Percentiles rank a stretch among this genome's conserved stretches.
Conservation (phyloP, 2,888 invertebrate genomes). For the Melangyna quadrimaculata region DNA sequence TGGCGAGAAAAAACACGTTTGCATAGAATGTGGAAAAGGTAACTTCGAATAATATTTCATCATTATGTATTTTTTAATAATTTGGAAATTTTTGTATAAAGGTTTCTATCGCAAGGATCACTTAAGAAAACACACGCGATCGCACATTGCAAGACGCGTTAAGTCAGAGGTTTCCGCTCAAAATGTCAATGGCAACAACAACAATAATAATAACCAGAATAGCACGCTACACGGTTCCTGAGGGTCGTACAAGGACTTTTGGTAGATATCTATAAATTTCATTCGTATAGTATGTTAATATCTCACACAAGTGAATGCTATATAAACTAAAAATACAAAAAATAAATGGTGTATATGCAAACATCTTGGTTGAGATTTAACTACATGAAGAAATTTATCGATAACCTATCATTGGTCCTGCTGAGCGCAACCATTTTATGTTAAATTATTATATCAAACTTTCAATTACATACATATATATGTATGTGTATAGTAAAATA, state of each 20-base stretch:
- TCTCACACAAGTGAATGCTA: constrained; percentile 8
- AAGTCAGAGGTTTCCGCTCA: constrained; percentile 92
- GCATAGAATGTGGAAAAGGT: constrained; percentile 94
- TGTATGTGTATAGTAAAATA: constrained; percentile 35
- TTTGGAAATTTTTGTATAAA: constrained; percentile 2
- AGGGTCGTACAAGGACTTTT: constrained; percentile 82
- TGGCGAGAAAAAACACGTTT: constrained; percentile 92
- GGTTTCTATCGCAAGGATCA: constrained; percentile 94
- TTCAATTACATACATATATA: constrained; percentile 65
- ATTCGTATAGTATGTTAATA: constrained; percentile 27
- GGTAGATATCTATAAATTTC: constrained; percentile 80
- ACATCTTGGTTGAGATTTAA: constrained; percentile 39
- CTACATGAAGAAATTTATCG: constrained; percentile 75
- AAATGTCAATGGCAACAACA: constrained; percentile 78
- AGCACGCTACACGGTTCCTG: constrained; percentile 80
- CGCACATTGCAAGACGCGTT: constrained; percentile 91
- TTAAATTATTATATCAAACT: constrained; percentile 34
- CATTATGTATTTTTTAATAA: background rate
- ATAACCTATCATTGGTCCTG: constrained; percentile 78
- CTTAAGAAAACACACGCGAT: constrained; percentile 91
- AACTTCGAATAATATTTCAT: constrained; percentile 37
- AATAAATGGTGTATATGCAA: constrained; percentile 44
- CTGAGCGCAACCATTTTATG: constrained; percentile 75
- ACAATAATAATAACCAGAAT: constrained; percentile 76
- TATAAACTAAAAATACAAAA: background rate